Evolutionary conservation across 64 coral and sea anemone genomes (phyloP).

Genomic region (Montipora efflorescens): DNA sequence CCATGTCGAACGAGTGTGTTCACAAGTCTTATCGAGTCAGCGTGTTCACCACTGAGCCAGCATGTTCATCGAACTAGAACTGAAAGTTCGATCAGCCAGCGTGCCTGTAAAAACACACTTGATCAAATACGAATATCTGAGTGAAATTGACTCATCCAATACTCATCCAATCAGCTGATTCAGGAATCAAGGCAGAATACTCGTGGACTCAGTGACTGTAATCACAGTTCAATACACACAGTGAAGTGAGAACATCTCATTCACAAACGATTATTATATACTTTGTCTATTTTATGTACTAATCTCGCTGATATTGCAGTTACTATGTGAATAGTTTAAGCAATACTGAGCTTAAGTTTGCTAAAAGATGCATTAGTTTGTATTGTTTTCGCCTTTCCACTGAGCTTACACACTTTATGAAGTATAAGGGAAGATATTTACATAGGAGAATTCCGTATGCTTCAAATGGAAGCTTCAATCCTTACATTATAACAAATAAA

Average conservation of each 20-base stretch:
- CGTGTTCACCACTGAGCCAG: constrained; percentile 22
- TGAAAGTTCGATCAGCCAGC: background rate
- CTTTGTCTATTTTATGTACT: constrained; percentile 3
- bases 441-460: constrained; percentile 28
- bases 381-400: no score
- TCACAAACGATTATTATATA: background rate
- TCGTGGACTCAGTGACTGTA: background rate
- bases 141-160: background rate
- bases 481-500: constrained; percentile 16
- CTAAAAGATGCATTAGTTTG: no score
- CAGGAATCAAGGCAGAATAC: background rate
- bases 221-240: constrained; percentile 12
- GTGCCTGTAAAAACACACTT: background rate
- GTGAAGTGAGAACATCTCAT: background rate
- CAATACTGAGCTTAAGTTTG: no score
- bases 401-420: no score
- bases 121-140: constrained; percentile 23
- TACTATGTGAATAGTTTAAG: no score
- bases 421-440: constrained; percentile 42
- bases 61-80: background rate
- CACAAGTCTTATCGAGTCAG: background rate
- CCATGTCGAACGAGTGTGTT: constrained; percentile 7
- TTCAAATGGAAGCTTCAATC: background rate
- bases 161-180: constrained; percentile 19
- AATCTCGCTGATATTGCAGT: background rate